These are phyloP conservation scores for Diarsia mendica DNA, from an alignment of 2,888 invertebrate species.

Conservation along the genomic window DNA sequence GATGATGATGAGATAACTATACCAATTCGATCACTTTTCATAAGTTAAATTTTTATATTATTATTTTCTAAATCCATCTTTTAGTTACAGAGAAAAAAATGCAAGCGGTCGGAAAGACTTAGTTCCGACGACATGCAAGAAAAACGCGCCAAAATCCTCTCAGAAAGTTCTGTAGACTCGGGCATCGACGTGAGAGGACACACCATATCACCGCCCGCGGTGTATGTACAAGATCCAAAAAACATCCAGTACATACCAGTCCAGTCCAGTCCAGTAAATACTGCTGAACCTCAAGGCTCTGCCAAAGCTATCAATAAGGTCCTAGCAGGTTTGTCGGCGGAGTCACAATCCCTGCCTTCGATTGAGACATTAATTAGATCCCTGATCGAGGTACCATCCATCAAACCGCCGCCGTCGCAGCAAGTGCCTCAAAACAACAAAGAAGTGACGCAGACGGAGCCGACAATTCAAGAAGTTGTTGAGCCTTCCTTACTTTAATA, in stretches of 20 bases:
- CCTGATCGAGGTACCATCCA: slow-evolving; percentile 34
- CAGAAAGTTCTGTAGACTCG: slow-evolving; percentile 36
- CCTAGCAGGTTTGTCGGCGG: slow-evolving; percentile 2
- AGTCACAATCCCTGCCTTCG: slow-evolving; percentile 19
- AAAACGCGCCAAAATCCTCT: slow-evolving; percentile 32
- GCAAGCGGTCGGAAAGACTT: slow-evolving; percentile 2
- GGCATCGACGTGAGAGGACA: slow-evolving; percentile 34
- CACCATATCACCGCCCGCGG: slow-evolving; percentile 4
- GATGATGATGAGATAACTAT: too few species aligned
- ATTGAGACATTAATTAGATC: slow-evolving; percentile 32
- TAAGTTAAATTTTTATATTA: neutral
- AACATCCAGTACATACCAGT: slow-evolving; percentile 6
- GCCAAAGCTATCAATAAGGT: slow-evolving; percentile 5
- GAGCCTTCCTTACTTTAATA: slow-evolving; percentile 10
- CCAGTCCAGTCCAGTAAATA: neutral
- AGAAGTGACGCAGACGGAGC: neutral
- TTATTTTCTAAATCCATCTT: neutral
- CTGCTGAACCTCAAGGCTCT: slow-evolving; percentile 26
- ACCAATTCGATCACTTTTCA: neutral
- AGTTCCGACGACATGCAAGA: slow-evolving; percentile 1
- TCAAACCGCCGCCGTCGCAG: slow-evolving; percentile 1
- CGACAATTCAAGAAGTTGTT: neutral
- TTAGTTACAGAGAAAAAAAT: slow-evolving; percentile 28
- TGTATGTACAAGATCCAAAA: neutral
- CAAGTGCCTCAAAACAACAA: slow-evolving; percentile 1